Percentiles rank a stretch among this genome's conserved stretches.
Conservation (phyloP, 2,888 invertebrate genomes). For the Trachelus tabidus region DNA sequence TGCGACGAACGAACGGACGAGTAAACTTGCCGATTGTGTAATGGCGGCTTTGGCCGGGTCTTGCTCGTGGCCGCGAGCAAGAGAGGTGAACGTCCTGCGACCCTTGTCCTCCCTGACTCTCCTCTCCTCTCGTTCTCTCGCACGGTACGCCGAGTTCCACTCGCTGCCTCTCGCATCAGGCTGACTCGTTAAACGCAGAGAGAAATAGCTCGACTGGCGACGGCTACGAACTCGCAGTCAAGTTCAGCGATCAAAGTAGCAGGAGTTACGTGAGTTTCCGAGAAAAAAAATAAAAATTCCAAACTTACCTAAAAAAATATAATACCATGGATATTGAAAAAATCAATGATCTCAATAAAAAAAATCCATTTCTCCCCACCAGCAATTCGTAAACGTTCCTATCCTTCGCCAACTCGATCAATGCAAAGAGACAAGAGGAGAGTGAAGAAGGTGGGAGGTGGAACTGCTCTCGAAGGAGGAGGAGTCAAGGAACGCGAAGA, state of each 20-base stretch:
- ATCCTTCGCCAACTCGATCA: not conserved
- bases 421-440: conserved; percentile 11
- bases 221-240: not conserved
- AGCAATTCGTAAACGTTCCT: not conserved
- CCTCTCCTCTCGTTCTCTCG: conserved; percentile 5
- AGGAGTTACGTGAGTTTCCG: not conserved
- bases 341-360: not conserved
- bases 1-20: not conserved
- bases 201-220: conserved; percentile 9
- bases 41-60: conserved; percentile 52
- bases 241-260: not conserved
- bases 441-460: conserved; percentile 17
- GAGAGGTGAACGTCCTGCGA: conserved; percentile 57
- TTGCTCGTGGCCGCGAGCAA: conserved; percentile 40
- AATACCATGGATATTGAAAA: not conserved
- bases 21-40: conserved; percentile 54
- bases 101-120: conserved; percentile 34
- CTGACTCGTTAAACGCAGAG: conserved; percentile 10
- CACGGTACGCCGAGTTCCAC: conserved; percentile 17
- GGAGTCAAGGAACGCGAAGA: conserved; percentile 11
- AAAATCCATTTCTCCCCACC: not conserved
- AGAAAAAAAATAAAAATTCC: not conserved
- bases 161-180: conserved; percentile 16
- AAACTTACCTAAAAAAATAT: not conserved
- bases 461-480: conserved; percentile 17